These are phyloP conservation scores for Microcebus lehilahytsara DNA, from an alignment of 2,113 vertebrate species.

Conservation along the genomic window DNA sequence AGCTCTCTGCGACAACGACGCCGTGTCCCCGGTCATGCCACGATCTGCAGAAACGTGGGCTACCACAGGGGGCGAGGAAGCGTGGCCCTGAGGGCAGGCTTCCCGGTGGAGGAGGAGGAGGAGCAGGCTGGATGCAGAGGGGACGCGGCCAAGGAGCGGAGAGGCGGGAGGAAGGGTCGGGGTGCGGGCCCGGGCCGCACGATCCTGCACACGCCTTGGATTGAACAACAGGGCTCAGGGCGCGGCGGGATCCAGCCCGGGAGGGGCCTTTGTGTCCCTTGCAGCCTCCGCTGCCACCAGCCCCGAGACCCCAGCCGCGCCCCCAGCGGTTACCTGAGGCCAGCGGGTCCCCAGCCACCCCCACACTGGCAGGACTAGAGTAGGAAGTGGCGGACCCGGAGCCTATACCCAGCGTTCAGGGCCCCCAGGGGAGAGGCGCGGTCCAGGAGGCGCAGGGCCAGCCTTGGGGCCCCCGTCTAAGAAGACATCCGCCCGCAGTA, in stretches of 20 bases:
- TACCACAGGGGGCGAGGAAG: background rate
- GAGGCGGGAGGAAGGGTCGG: background rate
- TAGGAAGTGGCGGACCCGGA: accelerated
- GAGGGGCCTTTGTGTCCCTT: background rate
- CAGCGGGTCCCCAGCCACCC: accelerated
- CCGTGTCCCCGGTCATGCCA: background rate
- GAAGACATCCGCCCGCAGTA: background rate
- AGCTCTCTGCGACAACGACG: background rate
- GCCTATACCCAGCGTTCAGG: background rate
- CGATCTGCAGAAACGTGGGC: background rate
- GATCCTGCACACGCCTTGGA: background rate
- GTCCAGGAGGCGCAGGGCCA: background rate
- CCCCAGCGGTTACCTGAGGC: background rate
- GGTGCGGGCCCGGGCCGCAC: background rate
- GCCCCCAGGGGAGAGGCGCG: too few species aligned
- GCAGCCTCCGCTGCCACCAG: background rate
- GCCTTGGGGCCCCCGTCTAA: background rate
- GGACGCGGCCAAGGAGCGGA: background rate
- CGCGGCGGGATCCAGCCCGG: accelerated
- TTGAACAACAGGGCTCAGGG: background rate
- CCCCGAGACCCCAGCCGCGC: accelerated
- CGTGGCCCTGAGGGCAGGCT: background rate
- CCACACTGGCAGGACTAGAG: background rate
- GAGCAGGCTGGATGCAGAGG: background rate
- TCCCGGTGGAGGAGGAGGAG: background rate